Evolutionary conservation across 2,113 vertebrate species (phyloP), one percentile per base, ranked within the genome.

Genomic region (rabbit (Oryctolagus cuniculus)): DNA sequence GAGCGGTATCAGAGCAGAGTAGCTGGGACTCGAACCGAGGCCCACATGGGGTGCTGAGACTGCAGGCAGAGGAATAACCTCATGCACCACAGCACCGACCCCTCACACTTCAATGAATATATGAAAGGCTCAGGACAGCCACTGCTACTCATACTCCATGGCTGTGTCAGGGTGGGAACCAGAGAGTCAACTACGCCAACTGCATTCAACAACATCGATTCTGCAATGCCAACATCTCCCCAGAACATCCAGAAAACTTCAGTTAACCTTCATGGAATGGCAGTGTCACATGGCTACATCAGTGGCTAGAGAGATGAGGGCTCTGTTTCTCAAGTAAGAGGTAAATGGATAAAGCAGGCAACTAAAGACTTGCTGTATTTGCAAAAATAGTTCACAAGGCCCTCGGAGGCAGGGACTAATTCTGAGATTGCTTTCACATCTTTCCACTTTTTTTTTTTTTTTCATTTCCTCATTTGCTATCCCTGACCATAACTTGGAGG

Each of bases 361-460:
- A 64, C 2, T 34, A 49, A 86, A 2, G 64, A 81, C 51, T 4
- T 22, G 15, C 10, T 74, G 3, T 31, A 31, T 89, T 67, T 75
- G 19, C 70, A 9, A 2, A 66, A 27, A 73, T 49, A 55, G 74
- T 79, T 70, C 15, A 19, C 4, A 19, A 16, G 31, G 44, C 34
- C 36, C 55, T 91, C 38, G 25, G 89, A 77, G 93, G 29, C 6
- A 80, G 10, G 36, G 22, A 73, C 49, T 75, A 64, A 90, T 16
- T 70, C 82, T 24, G n/a, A n/a, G 61, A 74, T 21, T 87, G 93
- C 25, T 58, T 89, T 81, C 61, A 49, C 24, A 82, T 29, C 55
- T 58, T 91, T 36, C 51, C 31, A 90, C 80, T 80, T 38, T 75
- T 5, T 58, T 21, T 24, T 38, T n/a, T 24, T 53, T 89, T 87